These are phyloP conservation scores for Zeuzera pyrina DNA, from an alignment of 2,888 invertebrate species.

Conservation along the genomic window DNA sequence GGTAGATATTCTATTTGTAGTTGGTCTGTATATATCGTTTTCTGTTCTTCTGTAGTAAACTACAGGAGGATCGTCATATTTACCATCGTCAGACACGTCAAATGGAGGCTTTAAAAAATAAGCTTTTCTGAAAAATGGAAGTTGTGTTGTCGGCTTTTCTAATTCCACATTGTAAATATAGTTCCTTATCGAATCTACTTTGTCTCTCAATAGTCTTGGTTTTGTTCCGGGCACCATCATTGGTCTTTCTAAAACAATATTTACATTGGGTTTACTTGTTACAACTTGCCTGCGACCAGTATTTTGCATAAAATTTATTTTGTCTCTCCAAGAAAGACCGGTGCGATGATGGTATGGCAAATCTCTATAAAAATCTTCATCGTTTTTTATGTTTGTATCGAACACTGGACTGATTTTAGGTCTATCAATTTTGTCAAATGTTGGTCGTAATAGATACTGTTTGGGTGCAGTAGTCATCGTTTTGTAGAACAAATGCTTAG, in stretches of 20 bases:
- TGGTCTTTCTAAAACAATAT: too few species aligned
- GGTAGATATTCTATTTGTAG: conserved; percentile 12
- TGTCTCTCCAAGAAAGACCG: conserved; percentile 23
- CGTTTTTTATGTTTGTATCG: conserved; percentile 15
- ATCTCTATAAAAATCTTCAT: conserved; percentile 22
- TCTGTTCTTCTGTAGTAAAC: conserved; percentile 3
- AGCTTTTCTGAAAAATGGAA: conserved; percentile 2
- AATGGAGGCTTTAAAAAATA: conserved; percentile 4
- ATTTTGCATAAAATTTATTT: conserved; percentile 19
- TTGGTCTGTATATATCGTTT: conserved; percentile 11
- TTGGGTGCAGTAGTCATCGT: conserved; percentile 22
- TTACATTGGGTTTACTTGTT: neutral
- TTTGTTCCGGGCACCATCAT: conserved; percentile 19
- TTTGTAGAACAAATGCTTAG: conserved; percentile 9
- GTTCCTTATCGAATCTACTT: conserved; percentile 26
- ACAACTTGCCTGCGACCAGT: conserved; percentile 12
- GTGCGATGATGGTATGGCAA: conserved; percentile 16
- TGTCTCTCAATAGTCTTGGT: conserved; percentile 28
- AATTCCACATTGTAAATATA: conserved; percentile 23
- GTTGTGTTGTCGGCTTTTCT: conserved; percentile 10
- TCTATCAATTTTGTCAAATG: too few species aligned
- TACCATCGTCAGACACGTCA: neutral
- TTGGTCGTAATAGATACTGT: too few species aligned
- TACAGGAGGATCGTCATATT: neutral
- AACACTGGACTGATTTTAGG: too few species aligned